Percentiles rank a stretch among this genome's conserved stretches.
Conservation (phyloP, 1,140 invertebrate species). For the Achroia grisella region DNA sequence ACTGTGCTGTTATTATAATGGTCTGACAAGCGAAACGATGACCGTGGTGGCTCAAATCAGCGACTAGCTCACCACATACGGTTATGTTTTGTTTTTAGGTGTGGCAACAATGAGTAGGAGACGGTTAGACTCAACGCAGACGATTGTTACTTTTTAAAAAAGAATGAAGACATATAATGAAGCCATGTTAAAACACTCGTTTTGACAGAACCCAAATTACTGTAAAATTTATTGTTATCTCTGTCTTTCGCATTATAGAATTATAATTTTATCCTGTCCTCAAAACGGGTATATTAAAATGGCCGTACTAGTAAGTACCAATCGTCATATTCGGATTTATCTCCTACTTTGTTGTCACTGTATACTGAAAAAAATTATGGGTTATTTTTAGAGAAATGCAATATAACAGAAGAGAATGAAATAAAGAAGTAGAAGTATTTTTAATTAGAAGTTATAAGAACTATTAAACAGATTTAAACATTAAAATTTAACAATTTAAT, state of each 20-base stretch:
- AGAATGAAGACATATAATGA: slow-evolving; percentile 14
- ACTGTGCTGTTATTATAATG: neutral
- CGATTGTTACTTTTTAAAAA: slow-evolving; percentile 49
- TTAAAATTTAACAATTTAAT: slow-evolving; percentile 9
- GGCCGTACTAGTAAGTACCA: no score
- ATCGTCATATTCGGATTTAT: slow-evolving; percentile 49
- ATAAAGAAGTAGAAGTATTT: no score
- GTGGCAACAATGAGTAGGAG: slow-evolving; percentile 65
- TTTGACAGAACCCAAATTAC: no score
- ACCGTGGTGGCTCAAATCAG: slow-evolving; percentile 67
- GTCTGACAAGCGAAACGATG: slow-evolving; percentile 64
- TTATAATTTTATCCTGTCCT: no score
- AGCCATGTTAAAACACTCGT: no score
- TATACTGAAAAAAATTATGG: slow-evolving; percentile 36
- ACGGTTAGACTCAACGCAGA: slow-evolving; percentile 27
- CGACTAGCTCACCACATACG: slow-evolving; percentile 62
- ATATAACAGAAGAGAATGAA: no score
- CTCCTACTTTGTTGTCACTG: slow-evolving; percentile 67
- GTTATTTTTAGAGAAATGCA: slow-evolving; percentile 9
- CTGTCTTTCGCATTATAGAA: no score
- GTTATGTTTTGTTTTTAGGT: slow-evolving; percentile 44
- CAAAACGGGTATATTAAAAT: no score
- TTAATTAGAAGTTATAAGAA: no score
- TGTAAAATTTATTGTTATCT: no score
- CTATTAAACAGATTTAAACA: slow-evolving; percentile 5